A percentile compares a stretch with the other conserved stretches of the same genome.
phyloP scores from a whole-genome alignment of 2,797 vertebrate species.

The Enteromius paludinosus region DNA sequence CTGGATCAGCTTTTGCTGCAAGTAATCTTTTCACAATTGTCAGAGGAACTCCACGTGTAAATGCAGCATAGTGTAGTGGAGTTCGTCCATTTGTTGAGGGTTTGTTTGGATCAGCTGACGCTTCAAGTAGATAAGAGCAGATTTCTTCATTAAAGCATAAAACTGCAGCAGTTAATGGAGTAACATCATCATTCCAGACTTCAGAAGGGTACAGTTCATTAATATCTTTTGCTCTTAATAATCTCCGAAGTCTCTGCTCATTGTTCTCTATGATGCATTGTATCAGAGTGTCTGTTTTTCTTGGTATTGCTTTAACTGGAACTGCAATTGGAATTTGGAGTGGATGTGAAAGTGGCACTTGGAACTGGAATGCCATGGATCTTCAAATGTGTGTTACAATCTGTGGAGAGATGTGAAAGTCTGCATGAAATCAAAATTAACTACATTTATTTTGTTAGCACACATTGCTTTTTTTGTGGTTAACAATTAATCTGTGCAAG shows the following conservation, averaged over 20 bases:
- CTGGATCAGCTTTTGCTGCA: conserved; percentile 51
- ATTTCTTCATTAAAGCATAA: conserved; percentile 41
- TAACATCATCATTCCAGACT: conserved; percentile 48
- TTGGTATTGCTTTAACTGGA: background rate
- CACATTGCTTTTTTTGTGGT: no score
- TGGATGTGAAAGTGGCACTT: background rate
- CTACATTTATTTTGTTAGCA: no score
- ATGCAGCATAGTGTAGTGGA: conserved; percentile 62
- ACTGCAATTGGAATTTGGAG: background rate
- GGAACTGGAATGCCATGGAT: conserved; percentile 34
- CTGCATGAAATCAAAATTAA: no score
- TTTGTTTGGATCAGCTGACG: conserved; percentile 52
- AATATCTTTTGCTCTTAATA: background rate
- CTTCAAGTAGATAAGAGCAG: conserved; percentile 43
- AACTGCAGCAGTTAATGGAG: conserved; percentile 64
- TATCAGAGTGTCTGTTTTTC: conserved; percentile 59
- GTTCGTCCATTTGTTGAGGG: fast-evolving
- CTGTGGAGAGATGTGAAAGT: conserved; percentile 6
- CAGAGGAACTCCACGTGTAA: background rate
- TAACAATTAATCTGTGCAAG: no score
- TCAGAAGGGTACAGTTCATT: conserved; percentile 54
- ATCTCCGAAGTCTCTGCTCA: background rate
- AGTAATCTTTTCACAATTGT: conserved; percentile 60
- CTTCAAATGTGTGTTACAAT: background rate
- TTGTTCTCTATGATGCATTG: conserved; percentile 45